Evolutionary conservation across 1,140 invertebrate genomes (phyloP).

Genomic region (Plutomurus gul): DNA sequence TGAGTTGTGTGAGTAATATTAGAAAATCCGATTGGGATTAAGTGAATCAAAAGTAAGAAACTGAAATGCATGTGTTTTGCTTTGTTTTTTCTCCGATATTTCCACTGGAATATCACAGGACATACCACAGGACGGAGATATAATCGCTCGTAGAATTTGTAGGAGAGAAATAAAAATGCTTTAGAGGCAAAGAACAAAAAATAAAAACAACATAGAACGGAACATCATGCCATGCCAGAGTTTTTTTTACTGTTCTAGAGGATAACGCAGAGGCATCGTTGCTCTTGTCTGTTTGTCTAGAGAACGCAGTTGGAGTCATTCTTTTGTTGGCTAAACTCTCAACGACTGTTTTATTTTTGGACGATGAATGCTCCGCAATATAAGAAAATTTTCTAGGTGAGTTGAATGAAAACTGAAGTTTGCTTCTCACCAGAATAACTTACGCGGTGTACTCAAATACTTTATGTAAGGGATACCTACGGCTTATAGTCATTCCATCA

Average conservation of each 20-base stretch:
- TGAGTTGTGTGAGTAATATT: background rate
- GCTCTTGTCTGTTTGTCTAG: background rate
- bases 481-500: background rate
- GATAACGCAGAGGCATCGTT: background rate
- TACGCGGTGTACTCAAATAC: no score
- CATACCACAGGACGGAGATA: background rate
- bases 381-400: background rate
- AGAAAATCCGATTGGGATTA: background rate
- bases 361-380: background rate
- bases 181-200: background rate
- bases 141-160: background rate
- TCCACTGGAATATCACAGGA: background rate
- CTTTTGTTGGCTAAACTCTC: background rate
- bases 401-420: background rate
- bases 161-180: conserved; percentile 1
- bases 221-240: background rate
- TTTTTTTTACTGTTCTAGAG: background rate
- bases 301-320: conserved; percentile 7
- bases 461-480: background rate
- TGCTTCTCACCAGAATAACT: background rate
- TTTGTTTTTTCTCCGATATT: no score
- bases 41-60: conserved; percentile 19
- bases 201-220: background rate
- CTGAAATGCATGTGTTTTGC: no score
- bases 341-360: background rate